Percentiles rank a stretch among this genome's conserved stretches.
Evolutionary conservation across 2,113 vertebrate species (phyloP).

Genomic region (Platysternon megacephalum): DNA sequence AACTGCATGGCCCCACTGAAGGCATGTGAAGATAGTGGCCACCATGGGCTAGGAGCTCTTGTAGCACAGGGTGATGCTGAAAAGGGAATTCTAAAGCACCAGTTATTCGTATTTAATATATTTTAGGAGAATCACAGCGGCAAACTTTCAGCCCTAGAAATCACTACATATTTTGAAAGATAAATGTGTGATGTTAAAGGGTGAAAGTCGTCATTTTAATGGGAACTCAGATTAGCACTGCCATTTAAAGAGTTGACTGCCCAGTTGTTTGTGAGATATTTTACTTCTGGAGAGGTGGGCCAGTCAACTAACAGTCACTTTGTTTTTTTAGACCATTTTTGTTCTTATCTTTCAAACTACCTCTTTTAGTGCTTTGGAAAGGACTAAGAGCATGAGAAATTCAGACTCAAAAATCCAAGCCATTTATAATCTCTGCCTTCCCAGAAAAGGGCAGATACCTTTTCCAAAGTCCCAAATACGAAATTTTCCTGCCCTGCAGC

Average conservation of each 20-base stretch:
- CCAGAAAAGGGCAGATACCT: background rate
- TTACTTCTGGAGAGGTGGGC: background rate
- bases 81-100: background rate
- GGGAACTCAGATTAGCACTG: background rate
- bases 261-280: background rate
- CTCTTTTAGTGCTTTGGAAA: background rate
- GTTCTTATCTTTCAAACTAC: accelerated
- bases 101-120: background rate
- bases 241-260: background rate
- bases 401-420: background rate
- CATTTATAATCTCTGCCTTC: background rate
- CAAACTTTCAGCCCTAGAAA: background rate
- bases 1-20: too few relatives aligned
- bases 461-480: background rate
- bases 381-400: background rate
- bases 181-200: background rate
- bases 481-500: background rate
- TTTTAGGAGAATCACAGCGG: background rate
- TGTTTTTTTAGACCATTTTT: background rate
- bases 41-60: too few relatives aligned
- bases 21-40: too few relatives aligned
- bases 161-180: background rate
- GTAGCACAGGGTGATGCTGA: too few relatives aligned
- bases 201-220: background rate
- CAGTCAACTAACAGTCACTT: background rate